Conservation (phyloP, 2,888 invertebrate species). For the Tetragonisca angustula region DNA sequence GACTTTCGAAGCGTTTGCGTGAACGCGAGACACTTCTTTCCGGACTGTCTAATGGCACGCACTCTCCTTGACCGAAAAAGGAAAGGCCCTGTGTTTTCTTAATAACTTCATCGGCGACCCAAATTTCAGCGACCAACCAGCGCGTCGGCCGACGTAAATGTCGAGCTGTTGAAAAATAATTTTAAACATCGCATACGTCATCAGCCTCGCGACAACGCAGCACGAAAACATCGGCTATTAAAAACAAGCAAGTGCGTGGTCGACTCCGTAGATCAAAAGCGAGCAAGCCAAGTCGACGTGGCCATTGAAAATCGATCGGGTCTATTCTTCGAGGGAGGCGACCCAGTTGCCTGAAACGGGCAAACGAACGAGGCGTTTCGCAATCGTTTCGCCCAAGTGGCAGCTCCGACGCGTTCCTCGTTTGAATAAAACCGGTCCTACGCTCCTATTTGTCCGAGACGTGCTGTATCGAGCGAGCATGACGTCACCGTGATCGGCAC, state of each 20-base stretch:
- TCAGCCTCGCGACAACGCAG: too few relatives aligned
- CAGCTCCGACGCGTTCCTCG: constrained; percentile 2
- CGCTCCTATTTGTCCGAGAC: constrained; percentile 31
- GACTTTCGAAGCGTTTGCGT: constrained; percentile 50
- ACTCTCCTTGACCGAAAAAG: constrained; percentile 45
- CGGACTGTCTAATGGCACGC: constrained; percentile 35
- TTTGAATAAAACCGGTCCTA: constrained; percentile 50
- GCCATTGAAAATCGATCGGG: constrained; percentile 10
- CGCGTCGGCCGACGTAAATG: background rate
- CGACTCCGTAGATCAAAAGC: background rate
- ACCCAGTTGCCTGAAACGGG: constrained; percentile 40
- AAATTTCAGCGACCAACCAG: constrained; percentile 12
- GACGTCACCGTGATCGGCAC: constrained; percentile 35
- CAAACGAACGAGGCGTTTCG: constrained; percentile 26
- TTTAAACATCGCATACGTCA: too few relatives aligned
- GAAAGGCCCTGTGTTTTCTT: constrained; percentile 12
- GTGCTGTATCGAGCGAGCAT: constrained; percentile 39
- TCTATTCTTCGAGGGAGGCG: constrained; percentile 15
- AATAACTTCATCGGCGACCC: constrained; percentile 28
- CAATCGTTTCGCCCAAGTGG: constrained; percentile 16
- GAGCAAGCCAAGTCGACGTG: background rate
- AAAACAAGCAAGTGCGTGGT: background rate
- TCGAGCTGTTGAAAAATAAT: background rate
- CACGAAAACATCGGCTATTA: too few relatives aligned
- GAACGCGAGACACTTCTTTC: constrained; percentile 49